Base-by-base conservation (phyloP, 1,140 invertebrate species). In the Hestina assimilis region DNA sequence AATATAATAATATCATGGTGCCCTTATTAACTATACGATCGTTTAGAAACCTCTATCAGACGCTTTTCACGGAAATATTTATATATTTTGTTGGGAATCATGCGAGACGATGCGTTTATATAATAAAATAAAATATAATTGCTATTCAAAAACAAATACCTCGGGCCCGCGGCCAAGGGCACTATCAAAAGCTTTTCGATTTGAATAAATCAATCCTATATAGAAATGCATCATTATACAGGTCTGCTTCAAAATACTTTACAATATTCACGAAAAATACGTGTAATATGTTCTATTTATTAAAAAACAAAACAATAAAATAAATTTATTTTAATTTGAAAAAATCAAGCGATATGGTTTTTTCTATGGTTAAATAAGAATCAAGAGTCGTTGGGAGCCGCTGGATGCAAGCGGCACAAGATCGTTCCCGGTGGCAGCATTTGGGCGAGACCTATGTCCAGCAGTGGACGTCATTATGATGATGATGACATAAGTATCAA, bases 91-190 rank as follows among this genome's bases (percentile, higher is more conserved):
- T 61, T 42, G 61, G 51, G 69, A 56, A 83, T 75, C 77, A 83
- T 80, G 74, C 72, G 70, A 75, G 63, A 68, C 33, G 33, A 4
- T 79, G 69, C 62, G 66, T 78, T 80, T 75, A n/a, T n/a, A n/a
- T n/a, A 78, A 79, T 83, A 85, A 85, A 84, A 87, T 87, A 87
- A 84, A 85, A 82, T 86, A 87, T 87, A 87, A 87, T 87, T 87
- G 81, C 79, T 69, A 82, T 80, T 79, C 73, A 82, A 87, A 87
- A 87, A 83, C 81, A 87, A 87, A 87, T 87, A 87, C 77, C 76
- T 83, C 75, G 58, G 53, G 75, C 81, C 83, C 62, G 69, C 78
- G 75, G 81, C 79, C 48, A 64, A 67, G 64, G 65, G 64, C 64
- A 81, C 76, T 66, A 83, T 84, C 79, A 76, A 78, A 80, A 75